These are phyloP conservation scores for Poeciliopsis gracilis DNA, from an alignment of 2,797 vertebrate genomes.

Conservation along the genomic window DNA sequence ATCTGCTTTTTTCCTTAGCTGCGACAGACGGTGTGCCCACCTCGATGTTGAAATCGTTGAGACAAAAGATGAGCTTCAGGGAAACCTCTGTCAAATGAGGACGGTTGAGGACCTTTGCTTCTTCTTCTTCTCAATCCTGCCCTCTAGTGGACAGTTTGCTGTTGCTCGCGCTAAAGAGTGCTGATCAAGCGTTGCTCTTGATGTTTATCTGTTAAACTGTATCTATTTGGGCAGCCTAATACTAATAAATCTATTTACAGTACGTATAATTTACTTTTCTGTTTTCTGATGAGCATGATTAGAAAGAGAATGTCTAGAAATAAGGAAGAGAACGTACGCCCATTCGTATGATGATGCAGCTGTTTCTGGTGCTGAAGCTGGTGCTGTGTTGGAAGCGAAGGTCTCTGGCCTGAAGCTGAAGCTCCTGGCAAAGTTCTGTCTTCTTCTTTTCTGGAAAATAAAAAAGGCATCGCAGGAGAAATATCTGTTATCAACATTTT, in stretches of 20 bases:
- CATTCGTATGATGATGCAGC: constrained; percentile 94
- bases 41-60: constrained; percentile 23
- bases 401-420: constrained; percentile 94
- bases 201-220: neutral
- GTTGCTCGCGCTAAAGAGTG: constrained; percentile 26
- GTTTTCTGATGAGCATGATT: rapidly evolving
- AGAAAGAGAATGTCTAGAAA: neutral
- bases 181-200: neutral
- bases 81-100: constrained; percentile 5
- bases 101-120: neutral
- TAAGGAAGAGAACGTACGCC: constrained; percentile 79
- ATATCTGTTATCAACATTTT: neutral
- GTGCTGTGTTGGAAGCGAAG: constrained; percentile 93
- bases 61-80: neutral
- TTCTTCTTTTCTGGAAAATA: constrained; percentile 90
- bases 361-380: constrained; percentile 92
- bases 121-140: neutral
- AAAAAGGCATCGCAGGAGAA: neutral
- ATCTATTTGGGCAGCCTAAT: neutral
- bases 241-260: neutral
- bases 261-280: neutral
- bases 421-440: constrained; percentile 93
- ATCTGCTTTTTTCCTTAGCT: constrained; percentile 36
- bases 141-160: constrained; percentile 7
- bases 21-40: constrained; percentile 35